Conservation (phyloP, 2,888 invertebrate species). For the Liopterus haemorrhoidalis region DNA sequence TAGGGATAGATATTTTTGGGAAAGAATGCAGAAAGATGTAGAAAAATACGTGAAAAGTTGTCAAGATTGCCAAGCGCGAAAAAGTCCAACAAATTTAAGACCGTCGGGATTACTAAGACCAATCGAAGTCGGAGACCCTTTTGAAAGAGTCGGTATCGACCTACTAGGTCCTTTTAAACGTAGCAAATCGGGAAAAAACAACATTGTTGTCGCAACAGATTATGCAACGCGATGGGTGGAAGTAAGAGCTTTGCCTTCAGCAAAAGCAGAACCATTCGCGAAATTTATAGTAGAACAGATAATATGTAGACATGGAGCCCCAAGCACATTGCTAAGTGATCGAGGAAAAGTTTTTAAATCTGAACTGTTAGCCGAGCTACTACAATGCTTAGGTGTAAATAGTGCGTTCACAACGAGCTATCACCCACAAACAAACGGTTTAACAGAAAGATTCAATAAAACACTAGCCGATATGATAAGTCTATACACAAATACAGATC, state of each 20-base stretch:
- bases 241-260: constrained; percentile 26
- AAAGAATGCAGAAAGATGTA: constrained; percentile 20
- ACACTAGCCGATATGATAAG: too few species aligned
- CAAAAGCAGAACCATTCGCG: constrained; percentile 27
- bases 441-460: constrained; percentile 32
- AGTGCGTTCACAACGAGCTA: constrained; percentile 10
- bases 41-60: constrained; percentile 28
- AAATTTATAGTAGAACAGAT: constrained; percentile 21
- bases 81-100: constrained; percentile 23
- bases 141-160: constrained; percentile 29
- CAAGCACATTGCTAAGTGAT: constrained; percentile 12
- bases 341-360: constrained; percentile 25
- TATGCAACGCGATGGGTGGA: constrained; percentile 33
- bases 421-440: constrained; percentile 22
- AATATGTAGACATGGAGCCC: constrained; percentile 15
- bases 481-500: constrained; percentile 6
- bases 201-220: constrained; percentile 33
- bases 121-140: constrained; percentile 18
- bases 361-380: constrained; percentile 28
- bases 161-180: constrained; percentile 31
- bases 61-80: constrained; percentile 29
- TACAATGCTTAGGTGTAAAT: constrained; percentile 28
- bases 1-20: constrained; percentile 28
- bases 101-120: constrained; percentile 23
- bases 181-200: constrained; percentile 28